These are phyloP conservation scores for Bombus superbus DNA, from an alignment of 1,140 invertebrate genomes.

Conservation along the genomic window DNA sequence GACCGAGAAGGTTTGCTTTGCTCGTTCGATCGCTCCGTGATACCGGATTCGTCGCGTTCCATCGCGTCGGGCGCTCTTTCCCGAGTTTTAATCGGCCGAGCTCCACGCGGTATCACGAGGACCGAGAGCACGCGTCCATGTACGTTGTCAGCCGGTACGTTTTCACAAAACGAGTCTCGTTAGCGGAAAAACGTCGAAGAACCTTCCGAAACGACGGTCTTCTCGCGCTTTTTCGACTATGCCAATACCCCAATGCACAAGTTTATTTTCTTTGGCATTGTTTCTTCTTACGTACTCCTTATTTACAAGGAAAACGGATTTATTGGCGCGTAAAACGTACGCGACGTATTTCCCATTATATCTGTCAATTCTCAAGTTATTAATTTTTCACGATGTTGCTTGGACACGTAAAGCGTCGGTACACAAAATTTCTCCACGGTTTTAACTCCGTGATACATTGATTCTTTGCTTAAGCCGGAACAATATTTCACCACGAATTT, in stretches of 20 bases:
- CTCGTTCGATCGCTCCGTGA: neutral
- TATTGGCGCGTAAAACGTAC: no score
- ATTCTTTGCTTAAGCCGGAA: neutral
- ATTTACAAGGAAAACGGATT: neutral
- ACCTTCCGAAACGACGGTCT: neutral
- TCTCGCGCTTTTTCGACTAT: neutral
- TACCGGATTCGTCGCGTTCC: slow-evolving; percentile 9
- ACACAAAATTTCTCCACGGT: neutral
- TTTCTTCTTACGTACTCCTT: neutral
- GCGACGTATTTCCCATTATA: no score
- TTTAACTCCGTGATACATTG: neutral
- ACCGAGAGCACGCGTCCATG: neutral
- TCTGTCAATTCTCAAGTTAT: no score
- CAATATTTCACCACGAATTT: slow-evolving; percentile 14
- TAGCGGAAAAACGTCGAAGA: neutral
- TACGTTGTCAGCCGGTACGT: neutral
- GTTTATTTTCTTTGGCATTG: neutral
- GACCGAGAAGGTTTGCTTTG: slow-evolving; percentile 33
- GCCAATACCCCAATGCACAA: no score
- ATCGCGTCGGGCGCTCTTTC: neutral
- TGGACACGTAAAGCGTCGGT: no score
- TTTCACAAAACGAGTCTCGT: neutral
- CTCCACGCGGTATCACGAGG: neutral
- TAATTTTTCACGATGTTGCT: no score
- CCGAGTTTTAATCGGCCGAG: neutral